Base-by-base conservation (phyloP, 2,888 invertebrate genomes). In the Ormyrus labotus region DNA sequence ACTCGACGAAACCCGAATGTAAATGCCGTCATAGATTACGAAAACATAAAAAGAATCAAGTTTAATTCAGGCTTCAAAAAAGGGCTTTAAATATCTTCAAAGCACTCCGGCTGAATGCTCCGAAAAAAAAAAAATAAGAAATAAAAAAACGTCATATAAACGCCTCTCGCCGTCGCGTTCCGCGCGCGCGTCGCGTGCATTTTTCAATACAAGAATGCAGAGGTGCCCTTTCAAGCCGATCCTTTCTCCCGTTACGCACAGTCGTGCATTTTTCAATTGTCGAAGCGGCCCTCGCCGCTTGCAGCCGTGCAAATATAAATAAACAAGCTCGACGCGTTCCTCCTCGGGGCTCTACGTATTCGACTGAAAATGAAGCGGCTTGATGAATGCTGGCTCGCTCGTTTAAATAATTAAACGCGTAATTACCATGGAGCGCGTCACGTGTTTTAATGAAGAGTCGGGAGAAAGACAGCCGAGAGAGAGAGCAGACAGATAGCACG, bases 391-490 rank as follows among this genome's bases (percentile, higher is more conserved):
- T 82, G 84, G 84, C 85, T 51, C 11, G 47, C 74, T 78, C 88
- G 87, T 88, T 89, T 87, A 88, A 88, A 89, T 88, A 89, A 89
- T 88, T 88, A 88, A 89, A 88, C 86, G 87, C 87, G 86, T 89
- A 89, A 89, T 89, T 89, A 88, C 87, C 85, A 86, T 83, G 83
- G 83, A 85, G 83, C 84, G 83, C 84, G 84, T 84, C 86, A 84
- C 84, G 85, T 84, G 87, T 89, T 89, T 89, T 88, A 89, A 89
- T 87, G 88, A 89, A 88, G 82, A 73, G 79, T 83, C 51, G 7
- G 34, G 11, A 55, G 48, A 57, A 61, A 57, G 19, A 71, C 9
- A 50, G 47, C n/a, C n/a, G 48, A 11, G 55, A 50, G 57, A 76
- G 55, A 61, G 6, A 47, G 60, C 72, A 47, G 13, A 34, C 34